Base-by-base conservation (phyloP, 2,888 invertebrate genomes). In the Petrophora chlorosata region DNA sequence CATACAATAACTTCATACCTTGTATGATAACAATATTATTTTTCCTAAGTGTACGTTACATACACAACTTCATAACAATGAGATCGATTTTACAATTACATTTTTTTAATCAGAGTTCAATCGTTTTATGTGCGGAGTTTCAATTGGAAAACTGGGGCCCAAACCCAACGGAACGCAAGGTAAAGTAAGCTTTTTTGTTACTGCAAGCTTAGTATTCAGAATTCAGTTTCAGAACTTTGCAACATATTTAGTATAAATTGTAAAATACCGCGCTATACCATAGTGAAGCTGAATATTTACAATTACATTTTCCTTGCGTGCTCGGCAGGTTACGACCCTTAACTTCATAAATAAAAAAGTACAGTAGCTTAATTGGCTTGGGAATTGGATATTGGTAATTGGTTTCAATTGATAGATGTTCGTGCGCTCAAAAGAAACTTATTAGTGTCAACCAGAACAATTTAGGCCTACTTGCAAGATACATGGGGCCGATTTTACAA, bases 11-110 rank as follows among this genome's bases (percentile, higher is more conserved):
- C 73, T 88, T 90, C 90, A 90, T 88, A 90, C 90, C 87, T 79
- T 85, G 90, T 90, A 90, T 90, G 89, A 89, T 90, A 89, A 90
- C 89, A 90, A 88, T 81, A 79, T 78, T 76, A 81, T 62, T 74
- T 72, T 79, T 72, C 74, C 78, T 80, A 81, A 70, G 76, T 76
- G 74, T 80, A 84, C 76, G 72, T 79, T 40, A 82, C 76, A 66
- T 67, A 69, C 68, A 80, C 72, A 81, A 79, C 78, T 86, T 76
- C 79, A 84, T 85, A 89, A 89, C 87, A 89, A 87, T 89, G 89
- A 90, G 89, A 90, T 89, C 89, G 85, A 79, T 84, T 85, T 81
- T 71, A n/a, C 80, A 81, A 78, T 78, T 77, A 73, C 75, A 70
- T 22, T 79, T 79, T 77, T 76, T 69, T 64, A 63, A 65, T 72